phyloP scores from a whole-genome alignment of 2,888 invertebrate species.

The Noctua comes region DNA sequence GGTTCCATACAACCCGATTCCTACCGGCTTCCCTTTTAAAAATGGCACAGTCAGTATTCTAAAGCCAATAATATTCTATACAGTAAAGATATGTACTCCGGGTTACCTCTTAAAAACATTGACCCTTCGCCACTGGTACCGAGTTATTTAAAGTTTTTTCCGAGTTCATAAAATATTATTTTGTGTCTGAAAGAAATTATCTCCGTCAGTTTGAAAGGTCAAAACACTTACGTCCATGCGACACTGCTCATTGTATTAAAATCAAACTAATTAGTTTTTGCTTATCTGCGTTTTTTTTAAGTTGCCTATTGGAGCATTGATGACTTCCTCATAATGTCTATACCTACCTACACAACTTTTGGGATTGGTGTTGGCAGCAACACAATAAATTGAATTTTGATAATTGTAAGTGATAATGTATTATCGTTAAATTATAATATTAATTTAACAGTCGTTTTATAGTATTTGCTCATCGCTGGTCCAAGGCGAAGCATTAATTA shows the following conservation, averaged over 20 bases:
- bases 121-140: too few species aligned
- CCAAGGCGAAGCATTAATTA: constrained; percentile 12
- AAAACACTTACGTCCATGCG: not conserved
- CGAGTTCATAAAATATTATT: not conserved
- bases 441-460: not conserved
- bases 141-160: not conserved
- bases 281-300: not conserved
- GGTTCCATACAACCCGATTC: too few species aligned
- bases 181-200: constrained; percentile 1
- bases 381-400: not conserved
- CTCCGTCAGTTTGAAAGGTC: constrained; percentile 1
- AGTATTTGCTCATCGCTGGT: constrained; percentile 14
- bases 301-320: not conserved
- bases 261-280: not conserved
- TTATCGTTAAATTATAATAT: constrained; percentile 3
- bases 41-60: too few species aligned
- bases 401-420: not conserved
- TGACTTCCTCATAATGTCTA: constrained; percentile 13
- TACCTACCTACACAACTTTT: not conserved
- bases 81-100: too few species aligned
- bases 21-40: too few species aligned
- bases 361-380: not conserved
- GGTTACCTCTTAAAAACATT: too few species aligned
- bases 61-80: too few species aligned
- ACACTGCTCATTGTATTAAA: constrained; percentile 11